Evolutionary conservation across 2,797 vertebrate species (phyloP).

Genomic region (Labeo calbasu): DNA sequence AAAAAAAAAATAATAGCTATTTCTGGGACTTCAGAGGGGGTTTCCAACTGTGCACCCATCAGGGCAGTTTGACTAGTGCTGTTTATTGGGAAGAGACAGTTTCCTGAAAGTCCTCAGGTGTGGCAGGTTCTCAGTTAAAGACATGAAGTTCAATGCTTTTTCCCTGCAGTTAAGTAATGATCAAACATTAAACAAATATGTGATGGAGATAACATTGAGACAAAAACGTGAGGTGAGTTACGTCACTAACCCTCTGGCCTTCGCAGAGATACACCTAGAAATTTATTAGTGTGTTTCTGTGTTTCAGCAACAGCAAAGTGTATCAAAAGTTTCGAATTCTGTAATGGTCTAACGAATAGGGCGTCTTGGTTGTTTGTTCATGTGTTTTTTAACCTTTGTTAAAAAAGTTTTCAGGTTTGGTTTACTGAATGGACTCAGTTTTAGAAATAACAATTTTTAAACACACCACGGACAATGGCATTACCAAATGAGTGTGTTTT

Average conservation of each 20-base stretch:
- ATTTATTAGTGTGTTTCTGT: background rate
- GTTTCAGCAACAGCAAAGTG: background rate
- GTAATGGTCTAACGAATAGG: conserved; percentile 13
- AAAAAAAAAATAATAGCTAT: conserved; percentile 16
- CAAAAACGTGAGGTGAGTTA: conserved; percentile 38
- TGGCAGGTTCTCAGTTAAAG: conserved; percentile 61
- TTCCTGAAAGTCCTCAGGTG: conserved; percentile 79
- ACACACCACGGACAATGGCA: background rate
- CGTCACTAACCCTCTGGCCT: conserved; percentile 37
- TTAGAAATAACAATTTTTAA: background rate
- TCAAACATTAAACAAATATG: conserved; percentile 62
- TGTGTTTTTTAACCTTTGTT: background rate
- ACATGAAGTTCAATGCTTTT: conserved; percentile 51
- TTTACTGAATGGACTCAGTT: background rate
- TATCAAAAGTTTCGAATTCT: conserved; percentile 17
- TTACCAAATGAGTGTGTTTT: background rate
- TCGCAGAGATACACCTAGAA: background rate
- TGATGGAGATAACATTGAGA: conserved; percentile 59
- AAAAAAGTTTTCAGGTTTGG: conserved; percentile 14
- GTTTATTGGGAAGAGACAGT: conserved; percentile 71
- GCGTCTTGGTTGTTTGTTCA: conserved; percentile 6
- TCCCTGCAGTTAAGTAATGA: conserved; percentile 60
- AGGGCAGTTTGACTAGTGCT: conserved; percentile 67
- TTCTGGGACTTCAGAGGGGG: conserved; percentile 38
- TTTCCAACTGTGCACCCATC: conserved; percentile 57